These are phyloP conservation scores for Enchytraeus crypticus DNA, from an alignment of 2,888 invertebrate genomes.

Conservation along the genomic window DNA sequence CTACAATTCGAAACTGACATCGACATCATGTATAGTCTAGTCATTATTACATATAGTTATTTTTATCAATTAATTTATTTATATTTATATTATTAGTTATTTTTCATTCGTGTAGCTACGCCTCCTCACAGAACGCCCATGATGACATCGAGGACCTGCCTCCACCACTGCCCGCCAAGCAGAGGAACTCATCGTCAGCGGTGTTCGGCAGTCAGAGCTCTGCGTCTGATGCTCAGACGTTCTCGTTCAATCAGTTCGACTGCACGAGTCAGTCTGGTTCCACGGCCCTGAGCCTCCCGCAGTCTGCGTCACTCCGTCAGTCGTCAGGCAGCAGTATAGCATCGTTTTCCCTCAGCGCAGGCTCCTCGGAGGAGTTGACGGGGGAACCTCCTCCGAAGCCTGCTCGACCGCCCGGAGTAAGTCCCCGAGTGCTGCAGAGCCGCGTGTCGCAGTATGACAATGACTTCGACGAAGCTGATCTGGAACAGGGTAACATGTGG, in stretches of 20 bases:
- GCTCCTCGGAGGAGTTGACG: constrained; percentile 54
- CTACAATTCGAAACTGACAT: too few species aligned
- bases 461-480: neutral
- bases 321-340: constrained; percentile 69
- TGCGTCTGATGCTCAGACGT: too few species aligned
- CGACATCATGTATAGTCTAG: too few species aligned
- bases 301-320: constrained; percentile 30
- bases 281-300: neutral
- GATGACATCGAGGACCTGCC: neutral
- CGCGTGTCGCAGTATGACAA: constrained; percentile 18
- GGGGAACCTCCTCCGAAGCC: constrained; percentile 11
- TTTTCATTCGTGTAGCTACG: too few species aligned
- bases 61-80: too few species aligned
- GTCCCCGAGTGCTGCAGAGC: neutral
- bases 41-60: too few species aligned
- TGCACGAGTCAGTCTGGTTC: too few species aligned
- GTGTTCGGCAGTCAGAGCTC: too few species aligned
- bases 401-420: neutral
- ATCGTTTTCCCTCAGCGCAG: constrained; percentile 77
- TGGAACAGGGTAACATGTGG: too few species aligned
- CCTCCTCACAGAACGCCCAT: too few species aligned
- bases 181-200: constrained; percentile 1
- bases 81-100: too few species aligned
- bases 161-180: constrained; percentile 13
- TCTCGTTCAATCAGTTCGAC: too few species aligned